Conservation (phyloP, 2,888 invertebrate species). For the Polydrusus tereticollis region DNA sequence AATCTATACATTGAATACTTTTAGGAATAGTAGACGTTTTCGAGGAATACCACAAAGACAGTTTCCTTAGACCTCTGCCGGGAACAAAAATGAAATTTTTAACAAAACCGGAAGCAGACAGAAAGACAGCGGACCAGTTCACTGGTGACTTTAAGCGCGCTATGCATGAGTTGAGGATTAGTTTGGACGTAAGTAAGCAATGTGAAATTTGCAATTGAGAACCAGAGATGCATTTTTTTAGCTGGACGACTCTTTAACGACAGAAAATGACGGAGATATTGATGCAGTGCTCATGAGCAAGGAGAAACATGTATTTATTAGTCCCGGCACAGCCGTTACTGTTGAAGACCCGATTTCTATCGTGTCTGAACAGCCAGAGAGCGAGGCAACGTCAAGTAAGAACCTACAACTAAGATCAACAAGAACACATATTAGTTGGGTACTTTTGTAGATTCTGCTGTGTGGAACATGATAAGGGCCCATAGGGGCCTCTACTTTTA, state of each 20-base stretch:
- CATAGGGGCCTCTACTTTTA: slow-evolving; percentile 51
- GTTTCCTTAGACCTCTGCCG: slow-evolving; percentile 51
- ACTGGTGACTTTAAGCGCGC: slow-evolving; percentile 58
- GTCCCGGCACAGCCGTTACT: background rate
- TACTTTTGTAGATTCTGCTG: slow-evolving; percentile 40
- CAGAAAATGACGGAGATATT: slow-evolving; percentile 36
- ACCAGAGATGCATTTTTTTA: no score
- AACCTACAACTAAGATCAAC: no score
- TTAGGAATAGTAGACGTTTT: slow-evolving; percentile 56
- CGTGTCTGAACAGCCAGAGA: slow-evolving; percentile 12
- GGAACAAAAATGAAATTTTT: slow-evolving; percentile 52
- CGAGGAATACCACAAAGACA: slow-evolving; percentile 56
- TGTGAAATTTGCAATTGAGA: no score
- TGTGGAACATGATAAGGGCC: slow-evolving; percentile 57
- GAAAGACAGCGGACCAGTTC: slow-evolving; percentile 56
- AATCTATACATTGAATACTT: background rate
- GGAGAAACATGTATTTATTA: slow-evolving; percentile 19
- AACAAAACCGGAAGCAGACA: slow-evolving; percentile 58
- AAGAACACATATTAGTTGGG: no score
- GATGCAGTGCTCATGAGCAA: slow-evolving; percentile 20
- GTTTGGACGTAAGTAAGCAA: slow-evolving; percentile 55
- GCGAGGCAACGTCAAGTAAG: slow-evolving; percentile 43
- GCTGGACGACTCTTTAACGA: slow-evolving; percentile 15
- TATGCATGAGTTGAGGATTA: slow-evolving; percentile 54
- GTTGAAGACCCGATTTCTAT: slow-evolving; percentile 38